phyloP scores from a whole-genome alignment of 2,888 invertebrate genomes.

The Ernsta delagoae region DNA sequence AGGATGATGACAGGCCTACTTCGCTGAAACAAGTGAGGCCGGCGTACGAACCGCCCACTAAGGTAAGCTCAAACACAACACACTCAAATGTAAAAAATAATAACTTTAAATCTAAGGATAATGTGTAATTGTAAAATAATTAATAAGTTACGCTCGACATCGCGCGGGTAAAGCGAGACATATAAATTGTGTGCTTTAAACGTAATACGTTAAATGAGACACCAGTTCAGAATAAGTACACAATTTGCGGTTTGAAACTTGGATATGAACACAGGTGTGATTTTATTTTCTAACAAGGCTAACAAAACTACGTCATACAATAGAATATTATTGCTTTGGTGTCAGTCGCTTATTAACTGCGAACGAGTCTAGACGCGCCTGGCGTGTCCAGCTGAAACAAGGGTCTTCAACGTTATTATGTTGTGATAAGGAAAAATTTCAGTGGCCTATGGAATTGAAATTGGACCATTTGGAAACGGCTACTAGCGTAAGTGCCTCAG shows the following conservation, averaged over 20 bases:
- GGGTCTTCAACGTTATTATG: too few relatives aligned
- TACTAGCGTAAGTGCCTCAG: too few relatives aligned
- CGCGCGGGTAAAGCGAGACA: too few relatives aligned
- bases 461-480: too few relatives aligned
- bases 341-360: too few relatives aligned
- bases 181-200: neutral
- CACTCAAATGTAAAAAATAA: neutral
- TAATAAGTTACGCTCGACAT: neutral
- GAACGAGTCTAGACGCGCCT: too few relatives aligned
- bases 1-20: slow-evolving; percentile 36
- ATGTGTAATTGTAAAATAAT: neutral
- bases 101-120: neutral
- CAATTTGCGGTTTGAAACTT: neutral
- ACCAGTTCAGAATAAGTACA: neutral
- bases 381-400: too few relatives aligned
- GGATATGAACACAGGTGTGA: neutral
- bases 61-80: slow-evolving; percentile 56
- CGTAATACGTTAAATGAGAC: neutral
- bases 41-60: slow-evolving; percentile 59
- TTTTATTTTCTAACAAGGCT: neutral
- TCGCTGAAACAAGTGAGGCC: slow-evolving; percentile 58
- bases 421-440: too few relatives aligned
- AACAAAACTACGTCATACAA: too few relatives aligned
- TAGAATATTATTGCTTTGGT: too few relatives aligned
- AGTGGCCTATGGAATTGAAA: too few relatives aligned